Evolutionary conservation across 1,140 invertebrate genomes (phyloP), one percentile per base, ranked within the genome.

Genomic region (Meloidogyne hapla): DNA sequence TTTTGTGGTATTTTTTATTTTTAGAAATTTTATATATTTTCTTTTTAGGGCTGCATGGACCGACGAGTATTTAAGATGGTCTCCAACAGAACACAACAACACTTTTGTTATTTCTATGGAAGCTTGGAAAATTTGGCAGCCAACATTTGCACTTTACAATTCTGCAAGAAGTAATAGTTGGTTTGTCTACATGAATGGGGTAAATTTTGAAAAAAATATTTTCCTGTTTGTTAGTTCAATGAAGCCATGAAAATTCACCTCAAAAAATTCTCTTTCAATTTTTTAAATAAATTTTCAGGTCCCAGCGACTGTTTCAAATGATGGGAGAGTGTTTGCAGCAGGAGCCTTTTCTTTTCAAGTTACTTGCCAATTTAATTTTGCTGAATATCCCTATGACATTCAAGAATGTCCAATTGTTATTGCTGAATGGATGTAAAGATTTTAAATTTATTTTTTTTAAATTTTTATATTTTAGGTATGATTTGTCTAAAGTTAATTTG

Each of bases 401-500:
- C 85, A 85, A 81, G 61, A 75, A n/a, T 86, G 85, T 69, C 85
- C 85, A n/a, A 86, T 86, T 69, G 85, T 87, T 12, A 70, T 86
- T n/a, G 80, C 85, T n/a, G 85, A 86, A 69, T 86, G 85, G 85
- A 77, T 87, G 38, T 86, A 8, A 21, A 21, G 18, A 21, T 26
- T 48, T 56, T 26, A 12, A 40, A 18, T 56, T 1, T 18, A 48
- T 18, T 70, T 15, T 63, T 72, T 8, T 26, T 21, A 5, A 73
- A 23, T 38, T 42, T 48, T 38, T n/a, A 15, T 25, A 15, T 42
- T 64, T 73, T 26, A 73, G 71, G 9, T 73, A 87, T 65, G 85
- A 87, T 63, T 48, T 84, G 0, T 85, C 83, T 8, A 79, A 83
- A 38, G 85, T 86, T 10, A 86, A 86, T 40, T 62, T 86, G 13